phyloP scores from a whole-genome alignment of 2,888 invertebrate species.

The Eucera pruinosa region DNA sequence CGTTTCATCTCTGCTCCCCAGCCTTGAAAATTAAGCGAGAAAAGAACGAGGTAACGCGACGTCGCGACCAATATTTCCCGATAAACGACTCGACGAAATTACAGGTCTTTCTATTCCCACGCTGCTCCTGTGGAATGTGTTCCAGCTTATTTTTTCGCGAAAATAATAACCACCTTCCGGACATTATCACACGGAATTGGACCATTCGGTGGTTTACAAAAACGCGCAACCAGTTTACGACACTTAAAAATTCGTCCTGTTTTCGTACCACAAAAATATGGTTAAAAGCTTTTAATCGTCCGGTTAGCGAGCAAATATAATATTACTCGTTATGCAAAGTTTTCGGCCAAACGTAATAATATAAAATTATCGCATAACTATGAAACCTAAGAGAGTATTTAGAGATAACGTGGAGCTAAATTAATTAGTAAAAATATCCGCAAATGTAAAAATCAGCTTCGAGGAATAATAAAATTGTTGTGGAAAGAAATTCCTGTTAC shows the following conservation, averaged over 20 bases:
- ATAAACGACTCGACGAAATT: conserved; percentile 42
- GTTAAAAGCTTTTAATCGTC: background rate
- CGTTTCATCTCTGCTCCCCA: background rate
- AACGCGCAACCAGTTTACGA: background rate
- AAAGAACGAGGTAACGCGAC: background rate
- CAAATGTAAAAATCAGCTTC: too few relatives aligned
- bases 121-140: background rate
- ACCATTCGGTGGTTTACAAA: background rate
- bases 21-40: conserved; percentile 30
- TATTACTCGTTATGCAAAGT: background rate
- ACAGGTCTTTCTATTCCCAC: conserved; percentile 24
- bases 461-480: too few relatives aligned
- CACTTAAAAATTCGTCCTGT: conserved; percentile 1
- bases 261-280: background rate
- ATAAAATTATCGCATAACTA: too few relatives aligned
- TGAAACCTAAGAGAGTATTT: too few relatives aligned
- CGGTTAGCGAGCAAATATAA: background rate
- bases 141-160: background rate
- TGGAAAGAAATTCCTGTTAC: too few relatives aligned
- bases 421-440: too few relatives aligned
- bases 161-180: conserved; percentile 3
- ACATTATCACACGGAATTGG: background rate
- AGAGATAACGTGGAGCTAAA: too few relatives aligned
- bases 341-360: too few relatives aligned
- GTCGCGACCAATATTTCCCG: conserved; percentile 20